Percentiles rank a stretch among this genome's conserved stretches.
Conservation (phyloP, 2,888 invertebrate genomes). For the Microchrysa polita region DNA sequence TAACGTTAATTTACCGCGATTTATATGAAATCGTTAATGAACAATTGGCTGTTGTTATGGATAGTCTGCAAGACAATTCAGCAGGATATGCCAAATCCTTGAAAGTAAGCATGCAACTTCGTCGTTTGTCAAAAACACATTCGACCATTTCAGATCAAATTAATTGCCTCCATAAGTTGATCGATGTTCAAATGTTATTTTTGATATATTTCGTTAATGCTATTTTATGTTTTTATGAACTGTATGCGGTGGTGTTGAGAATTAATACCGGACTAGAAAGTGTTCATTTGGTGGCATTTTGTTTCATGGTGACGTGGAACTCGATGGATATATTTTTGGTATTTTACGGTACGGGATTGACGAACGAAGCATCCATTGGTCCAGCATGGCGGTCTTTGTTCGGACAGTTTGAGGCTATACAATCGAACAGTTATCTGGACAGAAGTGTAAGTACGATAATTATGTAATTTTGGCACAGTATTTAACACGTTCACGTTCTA, state of each 20-base stretch:
- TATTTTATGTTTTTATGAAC: neutral
- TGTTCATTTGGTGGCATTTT: neutral
- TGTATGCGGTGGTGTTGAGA: neutral
- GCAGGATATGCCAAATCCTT: neutral
- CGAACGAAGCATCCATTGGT: neutral
- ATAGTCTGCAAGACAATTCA: too few relatives aligned
- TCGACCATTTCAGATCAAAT: neutral
- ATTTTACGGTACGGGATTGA: neutral
- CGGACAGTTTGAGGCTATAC: neutral
- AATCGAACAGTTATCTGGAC: slow-evolving; percentile 4
- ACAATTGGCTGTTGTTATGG: neutral
- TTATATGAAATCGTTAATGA: neutral
- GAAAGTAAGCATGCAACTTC: neutral
- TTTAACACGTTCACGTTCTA: too few relatives aligned
- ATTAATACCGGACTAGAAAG: too few relatives aligned
- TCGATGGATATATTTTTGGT: slow-evolving; percentile 1
- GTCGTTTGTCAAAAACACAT: neutral
- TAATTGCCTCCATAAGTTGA: neutral
- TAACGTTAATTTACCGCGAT: neutral
- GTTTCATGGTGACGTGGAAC: slow-evolving; percentile 20
- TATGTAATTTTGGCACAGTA: too few relatives aligned
- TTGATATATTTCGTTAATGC: neutral
- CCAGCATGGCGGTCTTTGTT: slow-evolving; percentile 1
- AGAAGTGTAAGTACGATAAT: slow-evolving; percentile 35
- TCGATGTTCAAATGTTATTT: slow-evolving; percentile 7